phyloP scores from a whole-genome alignment of 2,113 vertebrate genomes.

The Melanotaenia duboulayi region DNA sequence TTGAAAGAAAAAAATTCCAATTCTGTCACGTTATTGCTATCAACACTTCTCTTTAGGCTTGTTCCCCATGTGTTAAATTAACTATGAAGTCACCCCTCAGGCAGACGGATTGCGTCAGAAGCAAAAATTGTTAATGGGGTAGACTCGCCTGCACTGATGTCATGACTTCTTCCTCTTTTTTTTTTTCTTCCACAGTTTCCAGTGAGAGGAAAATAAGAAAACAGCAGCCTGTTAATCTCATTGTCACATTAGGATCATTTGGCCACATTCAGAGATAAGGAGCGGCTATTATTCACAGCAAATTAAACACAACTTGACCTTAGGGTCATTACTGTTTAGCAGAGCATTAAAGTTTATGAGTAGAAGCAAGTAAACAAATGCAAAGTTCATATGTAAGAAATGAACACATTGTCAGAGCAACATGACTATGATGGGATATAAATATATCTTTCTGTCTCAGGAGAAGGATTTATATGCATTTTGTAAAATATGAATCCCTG shows the following conservation, averaged over 20 bases:
- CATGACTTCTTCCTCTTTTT: constrained; percentile 29
- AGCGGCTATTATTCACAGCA: constrained; percentile 20
- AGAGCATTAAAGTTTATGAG: background rate
- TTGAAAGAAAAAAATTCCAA: constrained; percentile 7
- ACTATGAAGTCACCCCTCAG: constrained; percentile 56
- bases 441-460: too few species aligned
- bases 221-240: constrained; percentile 48
- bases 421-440: background rate
- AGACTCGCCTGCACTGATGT: constrained; percentile 40
- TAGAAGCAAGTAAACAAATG: background rate
- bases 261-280: constrained; percentile 32
- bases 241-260: constrained; percentile 53
- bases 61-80: constrained; percentile 51
- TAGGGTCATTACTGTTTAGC: background rate
- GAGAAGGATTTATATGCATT: too few species aligned
- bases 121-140: constrained; percentile 40
- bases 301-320: constrained; percentile 24
- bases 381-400: background rate
- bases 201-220: constrained; percentile 20
- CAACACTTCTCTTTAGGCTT: constrained; percentile 39
- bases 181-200: background rate
- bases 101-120: constrained; percentile 46
- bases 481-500: too few species aligned
- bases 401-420: background rate
- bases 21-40: constrained; percentile 41